Evolutionary conservation across 2,888 invertebrate genomes (phyloP), one percentile per base, ranked within the genome.

Genomic region (Nomada lathburiana): DNA sequence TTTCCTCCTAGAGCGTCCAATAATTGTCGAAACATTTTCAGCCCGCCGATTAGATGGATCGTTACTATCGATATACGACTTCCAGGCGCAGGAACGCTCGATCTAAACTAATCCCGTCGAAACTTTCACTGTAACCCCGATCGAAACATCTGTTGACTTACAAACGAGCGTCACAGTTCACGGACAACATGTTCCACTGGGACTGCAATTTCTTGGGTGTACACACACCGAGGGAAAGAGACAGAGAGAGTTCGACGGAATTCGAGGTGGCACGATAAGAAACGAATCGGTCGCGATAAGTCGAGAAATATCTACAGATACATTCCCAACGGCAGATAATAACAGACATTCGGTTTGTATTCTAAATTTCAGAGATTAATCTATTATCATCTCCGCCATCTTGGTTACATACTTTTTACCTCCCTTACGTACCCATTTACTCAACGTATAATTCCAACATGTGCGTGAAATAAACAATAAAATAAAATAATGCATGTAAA

Each of bases 11-110:
- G 42, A 3, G 81, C 89, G 26, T 89, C 86, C 71, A 86, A 67
- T 55, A 89, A 82, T 64, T 90, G 90, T 16, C 83, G 88, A 16
- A 89, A 80, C 89, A 89, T 89, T 53, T 77, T 70, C 2, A 42
- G 10, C 7, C 3, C n/a, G 29, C 16, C 10, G 1, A n/a, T 10
- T 16, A 13, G 20, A 5, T 57, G 42, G 42, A n/a, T 55, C 71
- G 53, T 20, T n/a, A 3, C 18, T 18, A 60, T 59, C n/a, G 10
- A 18, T 42, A 52, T 23, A 44, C 20, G 18, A 53, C 10, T 16
- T 62, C 11, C 3, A 10, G 7, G n/a, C 13, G 7, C 5, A 47
- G 18, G 47, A n/a, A 10, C 16, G 29, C 10, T 50, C 13, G 13
- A 52, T 60, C 50, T 36, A 5, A 7, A 23, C 11, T 23, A 13